Evolutionary conservation across 1,140 invertebrate species (phyloP).

Genomic region (Copidosoma floridanum): DNA sequence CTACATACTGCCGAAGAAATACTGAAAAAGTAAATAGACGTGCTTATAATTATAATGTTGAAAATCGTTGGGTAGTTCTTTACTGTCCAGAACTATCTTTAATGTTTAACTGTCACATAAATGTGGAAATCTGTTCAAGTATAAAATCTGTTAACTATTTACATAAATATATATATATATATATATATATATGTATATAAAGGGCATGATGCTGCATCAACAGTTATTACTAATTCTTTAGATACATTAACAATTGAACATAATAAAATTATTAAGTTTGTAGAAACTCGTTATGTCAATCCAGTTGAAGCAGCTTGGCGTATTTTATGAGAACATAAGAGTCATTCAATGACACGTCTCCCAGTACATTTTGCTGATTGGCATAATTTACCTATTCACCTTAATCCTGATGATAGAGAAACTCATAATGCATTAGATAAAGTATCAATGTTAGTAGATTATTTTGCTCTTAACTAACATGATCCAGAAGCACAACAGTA

Average conservation of each 20-base stretch:
- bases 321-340: slow-evolving; percentile 9
- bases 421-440: background rate
- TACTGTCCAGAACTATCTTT: slow-evolving; percentile 17
- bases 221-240: background rate
- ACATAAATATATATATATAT: slow-evolving; percentile 19
- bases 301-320: slow-evolving; percentile 4
- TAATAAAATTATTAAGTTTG: slow-evolving; percentile 2
- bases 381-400: slow-evolving; percentile 2
- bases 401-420: background rate
- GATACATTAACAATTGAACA: background rate
- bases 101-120: slow-evolving; percentile 20
- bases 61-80: slow-evolving; percentile 40
- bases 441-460: slow-evolving; percentile 12
- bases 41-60: slow-evolving; percentile 17
- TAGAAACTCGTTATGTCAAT: slow-evolving; percentile 14
- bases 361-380: slow-evolving; percentile 6
- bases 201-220: slow-evolving; percentile 16
- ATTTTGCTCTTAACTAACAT: slow-evolving; percentile 9
- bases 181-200: slow-evolving; percentile 15
- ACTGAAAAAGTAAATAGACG: slow-evolving; percentile 8
- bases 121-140: slow-evolving; percentile 14
- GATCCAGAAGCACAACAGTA: background rate
- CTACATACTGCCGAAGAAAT: slow-evolving; percentile 21
- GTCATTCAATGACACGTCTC: background rate
- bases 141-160: slow-evolving; percentile 14